Conservation (phyloP, 1,140 invertebrate species). For the Helicoverpa armigera region DNA sequence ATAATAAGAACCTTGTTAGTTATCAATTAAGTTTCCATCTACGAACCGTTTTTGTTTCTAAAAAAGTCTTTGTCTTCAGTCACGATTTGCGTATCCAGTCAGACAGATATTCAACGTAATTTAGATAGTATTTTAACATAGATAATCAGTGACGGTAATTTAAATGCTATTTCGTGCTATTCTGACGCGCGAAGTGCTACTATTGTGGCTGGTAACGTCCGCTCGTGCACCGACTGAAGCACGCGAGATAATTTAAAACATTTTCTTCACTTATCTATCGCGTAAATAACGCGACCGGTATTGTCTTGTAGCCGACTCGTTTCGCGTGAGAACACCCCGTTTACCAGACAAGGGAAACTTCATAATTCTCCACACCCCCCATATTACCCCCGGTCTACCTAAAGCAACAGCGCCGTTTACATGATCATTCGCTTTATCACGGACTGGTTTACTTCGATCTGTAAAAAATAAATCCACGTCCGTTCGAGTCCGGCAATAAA, state of each 20-base stretch:
- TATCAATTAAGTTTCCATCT: slow-evolving; percentile 5
- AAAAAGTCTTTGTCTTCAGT: not conserved
- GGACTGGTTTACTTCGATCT: not conserved
- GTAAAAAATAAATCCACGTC: slow-evolving; percentile 56
- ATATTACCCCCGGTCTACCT: slow-evolving; percentile 38
- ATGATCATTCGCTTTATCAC: slow-evolving; percentile 32
- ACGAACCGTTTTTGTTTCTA: not conserved
- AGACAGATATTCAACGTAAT: slow-evolving; percentile 33
- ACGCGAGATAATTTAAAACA: slow-evolving; percentile 67
- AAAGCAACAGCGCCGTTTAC: not conserved
- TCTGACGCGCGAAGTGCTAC: slow-evolving; percentile 45
- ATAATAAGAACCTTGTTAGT: not conserved
- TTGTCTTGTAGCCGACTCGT: slow-evolving; percentile 71
- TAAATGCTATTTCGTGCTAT: slow-evolving; percentile 54
- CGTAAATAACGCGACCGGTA: slow-evolving; percentile 70
- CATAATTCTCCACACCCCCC: slow-evolving; percentile 64
- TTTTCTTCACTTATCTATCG: slow-evolving; percentile 69
- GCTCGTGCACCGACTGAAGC: slow-evolving; percentile 52
- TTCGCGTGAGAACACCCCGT: slow-evolving; percentile 78
- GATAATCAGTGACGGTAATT: slow-evolving; percentile 49
- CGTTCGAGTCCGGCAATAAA: slow-evolving; percentile 54
- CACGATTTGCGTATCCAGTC: slow-evolving; percentile 23
- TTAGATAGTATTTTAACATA: slow-evolving; percentile 44
- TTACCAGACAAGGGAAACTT: slow-evolving; percentile 74
- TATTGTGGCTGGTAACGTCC: slow-evolving; percentile 50